Conservation (phyloP, 2,888 invertebrate species). For the Philereme vetulata region DNA sequence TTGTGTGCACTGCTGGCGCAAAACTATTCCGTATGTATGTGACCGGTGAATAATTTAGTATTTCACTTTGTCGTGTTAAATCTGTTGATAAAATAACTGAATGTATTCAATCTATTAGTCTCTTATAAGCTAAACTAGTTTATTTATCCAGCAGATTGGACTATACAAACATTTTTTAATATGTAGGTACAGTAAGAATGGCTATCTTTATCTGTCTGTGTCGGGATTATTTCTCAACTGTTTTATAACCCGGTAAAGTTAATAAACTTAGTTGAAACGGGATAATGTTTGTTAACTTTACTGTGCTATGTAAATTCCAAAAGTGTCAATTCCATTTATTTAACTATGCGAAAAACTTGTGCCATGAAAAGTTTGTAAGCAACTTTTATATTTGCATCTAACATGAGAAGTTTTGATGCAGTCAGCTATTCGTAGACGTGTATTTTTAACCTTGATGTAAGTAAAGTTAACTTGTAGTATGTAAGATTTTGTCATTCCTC, state of each 20-base stretch:
- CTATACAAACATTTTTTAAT: conserved; percentile 27
- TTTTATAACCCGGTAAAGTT: conserved; percentile 20
- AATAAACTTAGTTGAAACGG: conserved; percentile 16
- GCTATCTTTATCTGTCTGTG: conserved; percentile 27
- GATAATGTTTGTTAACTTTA: conserved; percentile 22
- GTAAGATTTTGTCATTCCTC: conserved; percentile 55
- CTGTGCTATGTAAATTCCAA: conserved; percentile 18
- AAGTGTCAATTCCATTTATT: conserved; percentile 19
- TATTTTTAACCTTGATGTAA: conserved; percentile 35
- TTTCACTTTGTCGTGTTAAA: conserved; percentile 24
- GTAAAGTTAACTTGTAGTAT: conserved; percentile 25
- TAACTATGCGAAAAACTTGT: conserved; percentile 31
- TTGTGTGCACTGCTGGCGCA: conserved; percentile 55
- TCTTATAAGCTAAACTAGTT: conserved; percentile 24
- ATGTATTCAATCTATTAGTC: conserved; percentile 21
- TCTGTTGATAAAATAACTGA: conserved; percentile 22
- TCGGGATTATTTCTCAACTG: conserved; percentile 16
- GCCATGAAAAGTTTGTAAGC: conserved; percentile 28
- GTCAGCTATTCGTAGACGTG: conserved; percentile 32
- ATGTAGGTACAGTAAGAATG: conserved; percentile 33
- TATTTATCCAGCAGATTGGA: conserved; percentile 26
- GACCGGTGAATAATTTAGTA: conserved; percentile 38
- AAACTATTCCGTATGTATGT: conserved; percentile 32
- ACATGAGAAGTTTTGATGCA: conserved; percentile 12
- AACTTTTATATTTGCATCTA: conserved; percentile 19